Base-by-base conservation (phyloP, 2,797 vertebrate genomes). In the Nyctalus aviator region DNA sequence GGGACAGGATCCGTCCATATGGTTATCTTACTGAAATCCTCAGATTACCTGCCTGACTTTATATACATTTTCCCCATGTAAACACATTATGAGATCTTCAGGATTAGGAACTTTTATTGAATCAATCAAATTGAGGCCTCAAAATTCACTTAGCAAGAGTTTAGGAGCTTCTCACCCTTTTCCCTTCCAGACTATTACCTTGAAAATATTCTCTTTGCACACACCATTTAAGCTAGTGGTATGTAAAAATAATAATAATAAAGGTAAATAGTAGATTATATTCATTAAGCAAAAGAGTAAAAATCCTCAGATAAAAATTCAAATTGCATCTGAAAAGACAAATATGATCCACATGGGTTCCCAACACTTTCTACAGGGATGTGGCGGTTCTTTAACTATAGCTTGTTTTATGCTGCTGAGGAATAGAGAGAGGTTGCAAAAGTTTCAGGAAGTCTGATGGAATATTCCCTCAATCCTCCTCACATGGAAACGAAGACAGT, bases 191-290 rank as follows among this genome's bases (percentile, higher is more conserved):
- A 75, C 1, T 44, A 81, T 68, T 55, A 37, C 23, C 90, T 93
- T 75, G 5, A 89, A 77, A 83, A 71, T 72, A 10, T 93, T 88
- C 53, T 93, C 14, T 92, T 93, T 88, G 25, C 7, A 87, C 14
- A 82, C n/a, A 30, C 3, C 2, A 27, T 72, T 95, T 95, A 55
- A 90, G 41, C 1, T 46, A 83, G 72, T 48, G 0, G 11, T 81
- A 18, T 57, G 4, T 23, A 50, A 71, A 55, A 17, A 53, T 17
- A 62, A 20, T 55, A 53, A 53, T 53, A 55, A 55, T 21, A 21
- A 44, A 55, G 48, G 7, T 46, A 4, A 94, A 46, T 27, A 68
- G n/a, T 64, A 41, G 12, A 62, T 83, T 88, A 84, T 79, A 88
- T 69, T 59, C 83, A 62, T 79, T 75, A 83, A 10, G 3, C 20